These are phyloP conservation scores for Thomomys bottae DNA, from an alignment of 2,113 vertebrate genomes.

Conservation along the genomic window DNA sequence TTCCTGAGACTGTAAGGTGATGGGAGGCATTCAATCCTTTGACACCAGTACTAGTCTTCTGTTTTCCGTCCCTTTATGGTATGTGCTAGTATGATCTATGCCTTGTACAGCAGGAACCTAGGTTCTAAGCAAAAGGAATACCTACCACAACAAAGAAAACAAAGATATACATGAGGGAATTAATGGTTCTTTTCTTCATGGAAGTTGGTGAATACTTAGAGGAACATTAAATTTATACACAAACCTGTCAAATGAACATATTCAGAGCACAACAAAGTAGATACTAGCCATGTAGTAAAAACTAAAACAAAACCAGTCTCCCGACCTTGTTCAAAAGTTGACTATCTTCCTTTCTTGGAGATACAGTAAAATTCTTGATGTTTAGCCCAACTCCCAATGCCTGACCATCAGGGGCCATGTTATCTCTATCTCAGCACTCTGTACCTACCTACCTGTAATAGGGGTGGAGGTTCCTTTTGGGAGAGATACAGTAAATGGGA, in stretches of 20 bases:
- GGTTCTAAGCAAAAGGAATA: background rate
- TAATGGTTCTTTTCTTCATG: background rate
- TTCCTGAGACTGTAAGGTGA: background rate
- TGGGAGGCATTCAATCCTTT: background rate
- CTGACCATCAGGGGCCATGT: background rate
- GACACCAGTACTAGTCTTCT: background rate
- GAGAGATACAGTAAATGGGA: background rate
- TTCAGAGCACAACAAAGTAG: background rate
- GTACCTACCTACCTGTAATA: background rate
- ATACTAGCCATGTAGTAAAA: background rate
- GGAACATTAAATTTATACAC: background rate
- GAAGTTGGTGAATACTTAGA: background rate
- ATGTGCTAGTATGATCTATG: background rate
- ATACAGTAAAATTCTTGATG: background rate
- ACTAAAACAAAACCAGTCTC: background rate
- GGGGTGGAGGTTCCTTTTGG: background rate
- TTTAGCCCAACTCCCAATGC: background rate
- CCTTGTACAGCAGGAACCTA: fast-evolving
- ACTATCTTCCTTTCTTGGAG: background rate
- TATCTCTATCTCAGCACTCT: background rate
- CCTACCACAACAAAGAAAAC: background rate
- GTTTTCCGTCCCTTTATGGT: background rate
- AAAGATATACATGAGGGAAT: background rate
- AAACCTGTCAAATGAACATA: background rate
- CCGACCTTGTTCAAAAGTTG: background rate